A percentile compares a stretch with the other conserved stretches of the same genome.
phyloP scores from a whole-genome alignment of 92 coral and sea anemone species.

The Blastomussa wellsi region DNA sequence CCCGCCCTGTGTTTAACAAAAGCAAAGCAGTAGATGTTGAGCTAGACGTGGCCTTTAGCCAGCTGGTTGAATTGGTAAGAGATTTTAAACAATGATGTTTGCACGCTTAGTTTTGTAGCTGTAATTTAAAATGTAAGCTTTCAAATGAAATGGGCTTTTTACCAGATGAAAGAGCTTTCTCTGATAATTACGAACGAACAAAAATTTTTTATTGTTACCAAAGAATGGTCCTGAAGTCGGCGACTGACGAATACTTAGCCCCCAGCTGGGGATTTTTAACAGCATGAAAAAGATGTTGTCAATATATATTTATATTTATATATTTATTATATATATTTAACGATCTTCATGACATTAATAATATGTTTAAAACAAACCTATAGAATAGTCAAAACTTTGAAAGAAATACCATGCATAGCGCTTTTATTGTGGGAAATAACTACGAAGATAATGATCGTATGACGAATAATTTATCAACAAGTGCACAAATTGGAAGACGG shows the following conservation, averaged over 20 bases:
- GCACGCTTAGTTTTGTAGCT: background rate
- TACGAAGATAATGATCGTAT: background rate
- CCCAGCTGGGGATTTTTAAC: background rate
- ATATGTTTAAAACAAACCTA: background rate
- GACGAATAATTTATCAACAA: background rate
- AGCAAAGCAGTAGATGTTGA: conserved; percentile 62
- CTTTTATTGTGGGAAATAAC: background rate
- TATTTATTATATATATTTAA: background rate
- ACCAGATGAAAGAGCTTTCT: background rate
- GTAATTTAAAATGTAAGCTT: background rate
- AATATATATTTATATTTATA: background rate
- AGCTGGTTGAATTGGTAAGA: conserved; percentile 86
- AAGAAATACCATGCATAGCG: conserved; percentile 8
- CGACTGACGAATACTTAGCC: conserved; percentile 2
- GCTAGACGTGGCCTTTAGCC: conserved; percentile 88
- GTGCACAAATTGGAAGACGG: background rate
- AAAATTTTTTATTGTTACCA: background rate
- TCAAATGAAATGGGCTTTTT: background rate
- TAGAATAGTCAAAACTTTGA: background rate
- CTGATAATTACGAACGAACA: background rate
- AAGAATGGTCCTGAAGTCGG: background rate
- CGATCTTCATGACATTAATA: background rate
- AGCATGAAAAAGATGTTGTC: background rate
- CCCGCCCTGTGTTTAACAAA: conserved; percentile 84
- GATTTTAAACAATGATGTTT: background rate